phyloP scores from a whole-genome alignment of 2,113 vertebrate genomes.

The Archilochus colubris region DNA sequence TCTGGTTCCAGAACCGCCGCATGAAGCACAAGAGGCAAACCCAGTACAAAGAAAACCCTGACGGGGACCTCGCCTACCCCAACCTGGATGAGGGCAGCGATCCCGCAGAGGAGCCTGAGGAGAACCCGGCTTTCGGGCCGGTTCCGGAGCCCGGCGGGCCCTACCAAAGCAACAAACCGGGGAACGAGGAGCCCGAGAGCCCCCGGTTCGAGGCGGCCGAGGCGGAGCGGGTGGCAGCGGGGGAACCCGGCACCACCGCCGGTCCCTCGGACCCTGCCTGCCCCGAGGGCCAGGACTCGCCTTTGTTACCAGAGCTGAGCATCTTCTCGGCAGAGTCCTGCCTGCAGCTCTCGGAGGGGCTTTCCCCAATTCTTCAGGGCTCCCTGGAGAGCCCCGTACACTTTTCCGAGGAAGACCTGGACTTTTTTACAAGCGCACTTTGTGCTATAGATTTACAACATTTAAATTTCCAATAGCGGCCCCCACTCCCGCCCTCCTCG shows the following conservation, averaged over 20 bases:
- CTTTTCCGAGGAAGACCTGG: conserved; percentile 93
- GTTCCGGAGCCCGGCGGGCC: conserved; percentile 64
- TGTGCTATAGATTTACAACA: conserved; percentile 89
- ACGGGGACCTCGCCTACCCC: conserved; percentile 76
- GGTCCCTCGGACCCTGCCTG: conserved; percentile 66
- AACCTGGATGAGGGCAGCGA: conserved; percentile 79
- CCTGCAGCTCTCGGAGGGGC: conserved; percentile 75
- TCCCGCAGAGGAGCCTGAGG: conserved; percentile 79
- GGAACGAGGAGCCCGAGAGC: conserved; percentile 50
- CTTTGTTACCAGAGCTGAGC: conserved; percentile 82
- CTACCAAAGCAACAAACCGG: conserved; percentile 27
- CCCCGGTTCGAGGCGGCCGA: conserved; percentile 44
- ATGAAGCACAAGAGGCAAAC: conserved; percentile 98
- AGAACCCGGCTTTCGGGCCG: conserved; percentile 58
- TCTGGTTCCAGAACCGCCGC: conserved; percentile 97
- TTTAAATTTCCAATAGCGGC: conserved; percentile 80
- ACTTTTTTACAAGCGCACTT: conserved; percentile 91
- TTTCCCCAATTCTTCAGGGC: conserved; percentile 81
- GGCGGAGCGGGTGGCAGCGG: conserved; percentile 59
- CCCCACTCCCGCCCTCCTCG: neutral
- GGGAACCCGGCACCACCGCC: conserved; percentile 26
- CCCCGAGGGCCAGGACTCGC: conserved; percentile 72
- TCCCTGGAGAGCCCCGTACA: conserved; percentile 86
- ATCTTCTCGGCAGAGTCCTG: conserved; percentile 82
- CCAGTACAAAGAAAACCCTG: conserved; percentile 82